Evolutionary conservation across 2,888 invertebrate genomes (phyloP).

Genomic region (Antheraea assamensis): DNA sequence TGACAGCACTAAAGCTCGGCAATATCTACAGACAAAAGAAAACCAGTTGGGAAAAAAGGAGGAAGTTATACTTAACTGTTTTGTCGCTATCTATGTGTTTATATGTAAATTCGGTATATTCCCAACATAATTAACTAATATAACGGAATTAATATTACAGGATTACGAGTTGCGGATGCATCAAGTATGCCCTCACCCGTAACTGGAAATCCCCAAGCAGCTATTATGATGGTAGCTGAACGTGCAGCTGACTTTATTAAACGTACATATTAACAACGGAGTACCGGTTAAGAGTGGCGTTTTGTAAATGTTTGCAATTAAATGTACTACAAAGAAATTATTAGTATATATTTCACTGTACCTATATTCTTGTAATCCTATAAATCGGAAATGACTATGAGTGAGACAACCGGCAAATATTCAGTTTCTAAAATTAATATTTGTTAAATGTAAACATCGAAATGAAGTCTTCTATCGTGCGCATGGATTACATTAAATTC

Average conservation of each 20-base stretch:
- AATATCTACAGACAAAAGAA: too few species aligned
- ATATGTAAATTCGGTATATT: too few species aligned
- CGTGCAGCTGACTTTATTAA: slow-evolving; percentile 67
- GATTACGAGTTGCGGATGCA: slow-evolving; percentile 78
- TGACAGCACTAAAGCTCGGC: too few species aligned
- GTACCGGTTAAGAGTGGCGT: background rate
- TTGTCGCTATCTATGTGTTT: too few species aligned
- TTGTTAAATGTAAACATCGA: too few species aligned
- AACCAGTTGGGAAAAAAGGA: too few species aligned
- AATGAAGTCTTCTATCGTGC: too few species aligned
- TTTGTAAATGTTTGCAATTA: background rate
- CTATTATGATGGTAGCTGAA: slow-evolving; percentile 82
- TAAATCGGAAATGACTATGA: background rate
- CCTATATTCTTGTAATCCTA: background rate
- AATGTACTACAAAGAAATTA: background rate
- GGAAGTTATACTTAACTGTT: too few species aligned
- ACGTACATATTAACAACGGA: background rate
- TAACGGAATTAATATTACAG: slow-evolving; percentile 41
- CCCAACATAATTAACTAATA: too few species aligned
- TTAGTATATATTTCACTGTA: background rate
- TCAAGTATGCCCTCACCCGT: slow-evolving; percentile 77
- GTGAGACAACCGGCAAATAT: too few species aligned
- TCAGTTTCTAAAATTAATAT: too few species aligned
- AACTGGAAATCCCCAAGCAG: slow-evolving; percentile 78
- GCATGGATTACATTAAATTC: too few species aligned